phyloP scores from a whole-genome alignment of 2,888 invertebrate genomes.

The Hirtodrosophila trivittata region DNA sequence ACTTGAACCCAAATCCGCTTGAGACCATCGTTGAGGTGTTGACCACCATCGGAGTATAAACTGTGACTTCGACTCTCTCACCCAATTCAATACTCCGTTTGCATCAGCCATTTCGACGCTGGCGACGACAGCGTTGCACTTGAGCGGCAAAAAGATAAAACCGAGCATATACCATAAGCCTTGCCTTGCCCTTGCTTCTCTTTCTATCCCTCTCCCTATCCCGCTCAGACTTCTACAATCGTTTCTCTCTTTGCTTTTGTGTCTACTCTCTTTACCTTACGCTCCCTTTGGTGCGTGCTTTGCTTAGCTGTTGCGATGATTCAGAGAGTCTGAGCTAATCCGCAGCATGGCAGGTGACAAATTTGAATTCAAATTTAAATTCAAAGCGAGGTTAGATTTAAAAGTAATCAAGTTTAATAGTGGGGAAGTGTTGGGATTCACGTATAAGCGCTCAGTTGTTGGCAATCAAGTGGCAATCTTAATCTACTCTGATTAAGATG shows the following conservation, averaged over 20 bases:
- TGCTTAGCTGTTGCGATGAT: slow-evolving; percentile 26
- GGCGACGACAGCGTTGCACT: slow-evolving; percentile 17
- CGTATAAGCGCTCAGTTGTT: slow-evolving; percentile 12
- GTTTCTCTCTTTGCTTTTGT: neutral
- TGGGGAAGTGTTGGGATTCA: slow-evolving; percentile 17
- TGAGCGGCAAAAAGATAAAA: slow-evolving; percentile 31
- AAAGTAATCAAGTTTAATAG: neutral
- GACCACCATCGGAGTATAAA: slow-evolving; percentile 52
- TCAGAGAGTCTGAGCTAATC: slow-evolving; percentile 27
- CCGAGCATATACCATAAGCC: slow-evolving; percentile 44
- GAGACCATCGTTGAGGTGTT: slow-evolving; percentile 17
- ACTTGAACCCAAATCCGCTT: slow-evolving; percentile 3
- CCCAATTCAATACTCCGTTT: slow-evolving; percentile 62
- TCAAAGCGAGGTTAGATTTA: slow-evolving; percentile 9
- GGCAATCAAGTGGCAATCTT: slow-evolving; percentile 3
- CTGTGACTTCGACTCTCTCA: slow-evolving; percentile 46
- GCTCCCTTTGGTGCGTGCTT: neutral
- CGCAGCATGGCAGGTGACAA: slow-evolving; percentile 22
- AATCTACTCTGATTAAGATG: slow-evolving; percentile 30
- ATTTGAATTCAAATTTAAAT: slow-evolving; percentile 14
- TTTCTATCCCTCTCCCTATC: slow-evolving; percentile 2
- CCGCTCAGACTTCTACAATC: neutral
- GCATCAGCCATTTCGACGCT: slow-evolving; percentile 71
- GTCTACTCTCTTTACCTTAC: neutral
- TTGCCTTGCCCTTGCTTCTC: slow-evolving; percentile 9